Evolutionary conservation across 2,113 vertebrate species (phyloP).

Genomic region (Noturus placidus): DNA sequence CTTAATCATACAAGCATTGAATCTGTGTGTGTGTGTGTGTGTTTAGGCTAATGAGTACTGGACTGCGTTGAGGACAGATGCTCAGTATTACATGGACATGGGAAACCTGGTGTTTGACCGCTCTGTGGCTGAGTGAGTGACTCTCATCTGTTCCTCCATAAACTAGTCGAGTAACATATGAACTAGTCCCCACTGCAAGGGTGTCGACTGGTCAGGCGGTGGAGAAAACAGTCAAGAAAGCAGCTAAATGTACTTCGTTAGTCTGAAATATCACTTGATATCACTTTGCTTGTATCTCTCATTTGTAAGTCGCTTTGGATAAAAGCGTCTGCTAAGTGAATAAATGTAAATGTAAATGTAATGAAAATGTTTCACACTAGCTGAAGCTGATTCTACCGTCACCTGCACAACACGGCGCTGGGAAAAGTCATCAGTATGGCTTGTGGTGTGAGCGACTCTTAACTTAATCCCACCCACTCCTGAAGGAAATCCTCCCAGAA

Average conservation of each 20-base stretch:
- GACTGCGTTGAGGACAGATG: conserved; percentile 61
- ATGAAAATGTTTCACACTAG: too few relatives aligned
- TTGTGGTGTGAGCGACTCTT: not conserved
- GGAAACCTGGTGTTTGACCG: conserved; percentile 66
- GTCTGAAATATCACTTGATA: too few relatives aligned
- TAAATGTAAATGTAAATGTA: too few relatives aligned
- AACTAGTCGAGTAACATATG: not conserved
- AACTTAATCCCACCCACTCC: not conserved
- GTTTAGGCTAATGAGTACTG: conserved; percentile 67
- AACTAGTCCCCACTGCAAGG: not conserved
- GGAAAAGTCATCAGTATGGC: too few relatives aligned
- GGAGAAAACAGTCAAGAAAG: not conserved
- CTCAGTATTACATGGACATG: conserved; percentile 73
- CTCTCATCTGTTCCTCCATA: not conserved
- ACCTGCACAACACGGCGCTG: not conserved
- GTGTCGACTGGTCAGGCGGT: not conserved
- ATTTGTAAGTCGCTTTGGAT: too few relatives aligned
- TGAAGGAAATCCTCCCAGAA: not conserved
- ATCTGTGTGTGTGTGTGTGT: not conserved
- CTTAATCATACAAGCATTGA: too few relatives aligned
- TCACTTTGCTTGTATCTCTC: too few relatives aligned
- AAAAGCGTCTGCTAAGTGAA: too few relatives aligned
- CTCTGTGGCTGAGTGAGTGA: conserved; percentile 64
- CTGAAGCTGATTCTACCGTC: not conserved
- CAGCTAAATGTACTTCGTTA: too few relatives aligned